Percentiles rank a stretch among this genome's conserved stretches.
These are phyloP conservation scores for Leptura quadrifasciata DNA, from an alignment of 2,888 invertebrate genomes.

Conservation along the genomic window DNA sequence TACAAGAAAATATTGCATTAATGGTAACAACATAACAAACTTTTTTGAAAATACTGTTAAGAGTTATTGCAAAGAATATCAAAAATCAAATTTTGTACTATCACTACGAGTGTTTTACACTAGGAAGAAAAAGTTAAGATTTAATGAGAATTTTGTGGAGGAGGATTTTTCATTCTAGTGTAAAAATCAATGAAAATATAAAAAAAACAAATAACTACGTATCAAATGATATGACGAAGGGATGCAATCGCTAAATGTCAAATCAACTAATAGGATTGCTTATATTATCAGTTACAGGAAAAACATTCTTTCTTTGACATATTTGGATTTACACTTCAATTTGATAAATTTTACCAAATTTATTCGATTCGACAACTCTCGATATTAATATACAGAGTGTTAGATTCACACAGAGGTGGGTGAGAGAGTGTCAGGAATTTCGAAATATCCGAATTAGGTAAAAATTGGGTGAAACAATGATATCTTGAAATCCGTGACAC, in stretches of 20 bases:
- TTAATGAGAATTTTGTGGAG: neutral
- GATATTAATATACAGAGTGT: no score
- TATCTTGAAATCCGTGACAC: no score
- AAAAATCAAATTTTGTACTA: slow-evolving; percentile 26
- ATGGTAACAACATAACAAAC: slow-evolving; percentile 58
- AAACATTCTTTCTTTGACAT: no score
- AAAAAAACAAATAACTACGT: neutral
- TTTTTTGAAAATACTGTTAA: slow-evolving; percentile 42
- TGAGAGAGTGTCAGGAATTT: no score
- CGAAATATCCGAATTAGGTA: no score
- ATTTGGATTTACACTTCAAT: no score
- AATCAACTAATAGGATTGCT: neutral
- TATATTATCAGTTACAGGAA: neutral
- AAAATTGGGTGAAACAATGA: no score
- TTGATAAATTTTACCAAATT: no score
- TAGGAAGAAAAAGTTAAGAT: neutral
- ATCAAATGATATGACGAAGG: neutral
- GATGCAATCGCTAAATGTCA: neutral
- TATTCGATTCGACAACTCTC: no score
- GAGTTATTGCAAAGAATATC: slow-evolving; percentile 34
- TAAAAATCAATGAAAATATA: slow-evolving; percentile 13
- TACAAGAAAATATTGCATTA: slow-evolving; percentile 58
- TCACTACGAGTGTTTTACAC: slow-evolving; percentile 15
- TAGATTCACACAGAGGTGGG: no score
- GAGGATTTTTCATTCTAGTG: neutral